Base-by-base conservation (phyloP, 2,797 vertebrate species). In the Molossus molossus region DNA sequence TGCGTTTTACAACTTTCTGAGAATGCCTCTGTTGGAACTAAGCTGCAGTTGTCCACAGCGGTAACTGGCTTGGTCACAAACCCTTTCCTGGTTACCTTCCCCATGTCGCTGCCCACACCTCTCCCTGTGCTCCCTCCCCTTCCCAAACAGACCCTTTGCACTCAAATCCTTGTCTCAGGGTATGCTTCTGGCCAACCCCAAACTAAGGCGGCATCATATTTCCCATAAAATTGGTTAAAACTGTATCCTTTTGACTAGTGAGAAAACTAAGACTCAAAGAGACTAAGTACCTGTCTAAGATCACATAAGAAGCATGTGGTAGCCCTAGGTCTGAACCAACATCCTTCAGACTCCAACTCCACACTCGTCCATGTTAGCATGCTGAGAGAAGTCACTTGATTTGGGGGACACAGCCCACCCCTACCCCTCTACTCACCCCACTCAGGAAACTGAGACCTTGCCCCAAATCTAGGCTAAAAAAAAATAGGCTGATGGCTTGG, bases 181-280 rank as follows among this genome's bases (percentile, higher is more conserved):
- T 33, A 62, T 64, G 48, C 73, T 85, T 88, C 65, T 37, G n/a
- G 70, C 48, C 48, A 73, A 76, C 87, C 3, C 64, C 84, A 75
- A 75, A 60, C n/a, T 21, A 60, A 92, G 57, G 57, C 29, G 64
- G 9, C 23, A 18, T 80, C 58, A 1, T 29, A 1, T 45, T 83
- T 88, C 72, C 76, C 60, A 6, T 48, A 55, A 88, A 70, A 81
- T n/a, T 69, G 48, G 80, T 64, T 58, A 48, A 94, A 33, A 92
- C 3, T 50, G 14, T 10, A 55, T 58, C 45, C 53, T 95, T 80
- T 58, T 45, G 14, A 79, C 48, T 21, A 37, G 45, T 58, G 6
- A 88, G 70, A 85, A 97, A 87, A 92, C 33, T 6, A 27, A 94
- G 79, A 55, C 20, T 88, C 77, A 9, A 45, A 37, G 70, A 85